A percentile compares a stretch with the other conserved stretches of the same genome.
Evolutionary conservation across 2,797 vertebrate genomes (phyloP).

Genomic region (Microctenopoma stevenorrisi): DNA sequence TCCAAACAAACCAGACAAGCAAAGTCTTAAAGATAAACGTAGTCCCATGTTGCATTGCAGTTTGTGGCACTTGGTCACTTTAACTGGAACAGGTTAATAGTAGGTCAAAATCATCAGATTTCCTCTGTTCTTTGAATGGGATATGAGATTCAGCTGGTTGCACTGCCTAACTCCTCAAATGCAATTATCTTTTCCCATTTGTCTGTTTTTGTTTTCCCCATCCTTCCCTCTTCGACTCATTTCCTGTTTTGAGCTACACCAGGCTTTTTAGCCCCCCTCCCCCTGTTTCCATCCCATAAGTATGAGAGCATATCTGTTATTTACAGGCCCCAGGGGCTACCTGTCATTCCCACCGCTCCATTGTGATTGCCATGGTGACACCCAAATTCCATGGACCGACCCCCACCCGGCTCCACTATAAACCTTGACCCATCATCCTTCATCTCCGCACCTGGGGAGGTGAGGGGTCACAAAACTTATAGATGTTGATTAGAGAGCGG

Average conservation of each 20-base stretch:
- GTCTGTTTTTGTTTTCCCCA: slow-evolving; percentile 78
- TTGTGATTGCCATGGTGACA: slow-evolving; percentile 78
- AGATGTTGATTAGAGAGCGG: slow-evolving; percentile 42
- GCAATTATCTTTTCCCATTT: slow-evolving; percentile 80
- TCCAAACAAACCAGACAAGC: slow-evolving; percentile 53
- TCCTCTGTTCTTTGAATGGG: slow-evolving; percentile 17
- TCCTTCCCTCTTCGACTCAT: slow-evolving; percentile 70
- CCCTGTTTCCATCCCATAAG: slow-evolving; percentile 28
- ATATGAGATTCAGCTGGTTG: slow-evolving; percentile 60
- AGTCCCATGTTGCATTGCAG: background rate
- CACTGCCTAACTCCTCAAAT: slow-evolving; percentile 68
- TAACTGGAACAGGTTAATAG: too few species aligned
- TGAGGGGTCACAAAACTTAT: slow-evolving; percentile 58
- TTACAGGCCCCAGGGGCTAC: slow-evolving; percentile 79
- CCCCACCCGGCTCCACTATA: slow-evolving; percentile 65
- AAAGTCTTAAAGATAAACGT: slow-evolving; percentile 32
- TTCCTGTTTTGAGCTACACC: slow-evolving; percentile 81
- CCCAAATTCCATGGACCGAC: slow-evolving; percentile 78
- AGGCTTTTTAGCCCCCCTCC: slow-evolving; percentile 50
- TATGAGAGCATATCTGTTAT: slow-evolving; percentile 76
- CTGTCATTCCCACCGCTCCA: slow-evolving; percentile 76
- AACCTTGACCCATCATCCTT: slow-evolving; percentile 77
- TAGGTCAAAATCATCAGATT: slow-evolving; percentile 9
- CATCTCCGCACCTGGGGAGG: slow-evolving; percentile 81
- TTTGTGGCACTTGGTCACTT: background rate